Evolutionary conservation across 1,140 invertebrate species (phyloP), one percentile per base, ranked within the genome.

Genomic region (Drosophila subobscura): DNA sequence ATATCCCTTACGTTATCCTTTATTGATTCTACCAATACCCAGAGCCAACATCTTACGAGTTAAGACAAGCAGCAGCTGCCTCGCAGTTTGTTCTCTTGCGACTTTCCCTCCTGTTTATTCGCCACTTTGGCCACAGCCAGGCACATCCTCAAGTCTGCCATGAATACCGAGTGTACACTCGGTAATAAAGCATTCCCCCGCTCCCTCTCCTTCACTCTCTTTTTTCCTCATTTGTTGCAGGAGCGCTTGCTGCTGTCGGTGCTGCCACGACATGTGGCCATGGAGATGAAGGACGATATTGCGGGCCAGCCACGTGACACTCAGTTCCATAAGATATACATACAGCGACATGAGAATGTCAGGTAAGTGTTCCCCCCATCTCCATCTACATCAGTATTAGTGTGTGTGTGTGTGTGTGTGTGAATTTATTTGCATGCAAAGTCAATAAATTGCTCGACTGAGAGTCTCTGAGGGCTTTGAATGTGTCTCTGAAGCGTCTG

Each of bases 271-370:
- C 97, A 99, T 92, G 97, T 99, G 71, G 98, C 98, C 40, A 97
- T 98, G 95, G 98, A 99, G 93, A 98, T 99, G 97, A 99, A 98
- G 92, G 96, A 97, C 23, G 97, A 99, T 92, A 98, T 99, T 86
- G 97, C 97, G 23, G 96, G 95, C 40, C 96, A 97, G 91, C 96
- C 95, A 27, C 96, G 96, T 89, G 96, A 98, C 90, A 96, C 96
- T 37, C 97, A 97, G 93, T 99, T 99, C 92, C 97, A 99, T 91
- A 99, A 99, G 93, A 99, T 99, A 90, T 99, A 99, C 93, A 99
- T 99, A 85, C 97, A 98, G 91, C 94, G 96, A 66, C 97, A 99
- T 91, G 97, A 99, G 80, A 97, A 98, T 90, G 98, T 99, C 92
- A 98, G 97, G 97, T 98, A 92, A 92, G 92, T 78, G 41, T 50